A percentile compares a stretch with the other conserved stretches of the same genome.
Conservation (phyloP, 2,888 invertebrate species). For the Coenonympha arcania region DNA sequence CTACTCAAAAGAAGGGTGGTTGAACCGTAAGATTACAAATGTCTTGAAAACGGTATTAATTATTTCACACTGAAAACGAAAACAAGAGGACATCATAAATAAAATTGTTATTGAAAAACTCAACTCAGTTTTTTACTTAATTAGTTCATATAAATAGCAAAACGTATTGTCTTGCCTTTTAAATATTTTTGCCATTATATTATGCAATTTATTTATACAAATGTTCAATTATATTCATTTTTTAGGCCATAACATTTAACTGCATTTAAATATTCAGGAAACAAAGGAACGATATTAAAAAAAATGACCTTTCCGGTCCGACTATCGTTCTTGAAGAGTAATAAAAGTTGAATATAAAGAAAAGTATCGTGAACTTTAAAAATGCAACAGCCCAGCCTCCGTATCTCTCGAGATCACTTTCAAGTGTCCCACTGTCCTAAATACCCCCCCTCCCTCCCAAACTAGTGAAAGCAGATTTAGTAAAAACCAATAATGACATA, state of each 20-base stretch:
- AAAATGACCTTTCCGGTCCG: slow-evolving; percentile 3
- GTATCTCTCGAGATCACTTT: slow-evolving; percentile 41
- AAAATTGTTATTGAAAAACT: too few relatives aligned
- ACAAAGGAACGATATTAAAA: background rate
- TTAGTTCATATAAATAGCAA: too few relatives aligned
- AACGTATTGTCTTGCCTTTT: too few relatives aligned
- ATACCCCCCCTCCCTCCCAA: slow-evolving; percentile 31
- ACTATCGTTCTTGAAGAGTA: background rate
- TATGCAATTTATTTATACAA: too few relatives aligned
- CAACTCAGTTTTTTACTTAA: too few relatives aligned
- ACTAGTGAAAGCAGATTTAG: slow-evolving; percentile 47
- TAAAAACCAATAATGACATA: slow-evolving; percentile 51
- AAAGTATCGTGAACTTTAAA: slow-evolving; percentile 17
- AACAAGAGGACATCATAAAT: too few relatives aligned
- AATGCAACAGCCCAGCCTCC: slow-evolving; percentile 35
- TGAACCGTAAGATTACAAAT: too few relatives aligned
- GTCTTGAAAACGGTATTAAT: too few relatives aligned
- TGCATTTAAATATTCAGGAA: background rate
- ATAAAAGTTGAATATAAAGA: slow-evolving; percentile 1
- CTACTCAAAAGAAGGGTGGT: too few relatives aligned
- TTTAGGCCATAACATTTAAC: background rate
- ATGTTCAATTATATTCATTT: too few relatives aligned
- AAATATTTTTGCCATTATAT: too few relatives aligned
- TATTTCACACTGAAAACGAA: too few relatives aligned
- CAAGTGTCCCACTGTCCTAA: slow-evolving; percentile 48